Evolutionary conservation across 2,888 invertebrate genomes (phyloP).

Genomic region (Dione juno): DNA sequence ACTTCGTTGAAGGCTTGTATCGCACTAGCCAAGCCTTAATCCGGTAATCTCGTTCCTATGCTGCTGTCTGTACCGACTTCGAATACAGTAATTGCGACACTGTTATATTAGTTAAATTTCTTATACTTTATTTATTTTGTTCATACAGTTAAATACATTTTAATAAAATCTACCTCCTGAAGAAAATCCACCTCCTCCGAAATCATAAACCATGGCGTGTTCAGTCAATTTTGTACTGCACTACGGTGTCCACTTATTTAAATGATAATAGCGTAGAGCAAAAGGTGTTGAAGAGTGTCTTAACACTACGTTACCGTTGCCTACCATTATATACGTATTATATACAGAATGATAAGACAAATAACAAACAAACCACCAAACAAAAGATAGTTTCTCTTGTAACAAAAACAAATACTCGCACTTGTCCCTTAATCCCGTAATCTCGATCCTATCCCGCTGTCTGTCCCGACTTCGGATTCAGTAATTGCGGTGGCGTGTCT

Average conservation of each 20-base stretch:
- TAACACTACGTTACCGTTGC: too few relatives aligned
- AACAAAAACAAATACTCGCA: constrained; percentile 14
- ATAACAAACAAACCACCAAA: neutral
- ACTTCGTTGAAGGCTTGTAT: constrained; percentile 22
- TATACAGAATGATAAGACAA: neutral
- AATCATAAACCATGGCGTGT: too few relatives aligned
- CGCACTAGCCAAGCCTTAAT: constrained; percentile 29
- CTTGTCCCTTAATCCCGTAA: constrained; percentile 30
- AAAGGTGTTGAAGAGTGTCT: too few relatives aligned
- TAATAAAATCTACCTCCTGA: too few relatives aligned
- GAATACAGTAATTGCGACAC: constrained; percentile 37
- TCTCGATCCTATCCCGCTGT: constrained; percentile 22
- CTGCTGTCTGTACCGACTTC: constrained; percentile 24
- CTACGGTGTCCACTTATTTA: too few relatives aligned
- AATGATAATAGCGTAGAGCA: too few relatives aligned
- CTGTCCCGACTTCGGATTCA: constrained; percentile 34
- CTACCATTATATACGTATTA: too few relatives aligned
- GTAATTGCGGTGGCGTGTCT: constrained; percentile 37
- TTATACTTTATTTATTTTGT: neutral
- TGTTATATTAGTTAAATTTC: neutral
- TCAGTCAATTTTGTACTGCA: too few relatives aligned
- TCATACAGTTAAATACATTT: too few relatives aligned
- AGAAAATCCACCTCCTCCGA: too few relatives aligned
- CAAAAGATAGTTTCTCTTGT: neutral
- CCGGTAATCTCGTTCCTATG: constrained; percentile 33